Base-by-base conservation (phyloP, 2,797 vertebrate genomes). In the Chaenodraco wilsoni region DNA sequence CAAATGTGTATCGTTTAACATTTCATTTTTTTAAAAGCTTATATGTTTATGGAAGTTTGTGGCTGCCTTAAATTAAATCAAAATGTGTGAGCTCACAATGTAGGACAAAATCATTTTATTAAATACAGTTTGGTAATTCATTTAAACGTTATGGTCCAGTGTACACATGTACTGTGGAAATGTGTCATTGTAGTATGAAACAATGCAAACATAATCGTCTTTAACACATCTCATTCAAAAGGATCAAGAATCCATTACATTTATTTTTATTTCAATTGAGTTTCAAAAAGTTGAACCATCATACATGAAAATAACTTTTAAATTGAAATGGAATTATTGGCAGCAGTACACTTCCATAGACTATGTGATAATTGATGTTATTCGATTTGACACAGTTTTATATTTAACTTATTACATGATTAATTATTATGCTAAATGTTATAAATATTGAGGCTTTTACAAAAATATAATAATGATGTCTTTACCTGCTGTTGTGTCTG, bases 401-500 rank as follows among this genome's bases (percentile, higher is more conserved):
- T 37, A 37, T 37, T 37, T 9, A 37, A 37, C 33, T 37, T 37
- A 37, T 37, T 9, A 7, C 9, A 37, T 37, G 8, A 37, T n/a
- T 4, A 56, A 56, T 33, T 23, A 31, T 16, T 60, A 27, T 23
- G 40, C 40, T 15, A 23, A 44, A 59, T 15, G 10, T 15, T 8
- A n/a, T 37, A 44, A 44, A 45, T 49, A n/a, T 49, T 9, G 46
- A 56, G 15, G 5, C 7, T 8, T 9, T n/a, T 37, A 43, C 6
- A 67, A 14, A 17, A 4, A 15, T 4, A 16, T 31, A 27, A 13
- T 17, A 1, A 55, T 6, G 14, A 5, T 1, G 15, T 44, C 0
- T 33, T 74, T 94, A 99, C 98, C 96, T 99, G 98, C 84, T 99
- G 97, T 69, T 99, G 98, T 87, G 97, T 97, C 89, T 96, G 96